phyloP scores from a whole-genome alignment of 2,113 vertebrate genomes.

The Calyptommatus sinebrachiatus region DNA sequence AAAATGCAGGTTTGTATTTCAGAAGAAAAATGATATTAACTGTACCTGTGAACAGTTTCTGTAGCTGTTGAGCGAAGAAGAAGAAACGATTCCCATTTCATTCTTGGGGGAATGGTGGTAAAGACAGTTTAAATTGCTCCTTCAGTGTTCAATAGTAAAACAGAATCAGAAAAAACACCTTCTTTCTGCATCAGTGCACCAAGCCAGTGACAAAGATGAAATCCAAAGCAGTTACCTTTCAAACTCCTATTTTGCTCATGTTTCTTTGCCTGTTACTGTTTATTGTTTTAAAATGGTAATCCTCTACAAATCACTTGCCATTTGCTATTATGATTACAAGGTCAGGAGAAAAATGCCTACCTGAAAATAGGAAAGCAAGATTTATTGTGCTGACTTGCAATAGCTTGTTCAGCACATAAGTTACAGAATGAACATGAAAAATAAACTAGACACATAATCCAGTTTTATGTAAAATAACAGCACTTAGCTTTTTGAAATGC shows the following conservation, averaged over 20 bases:
- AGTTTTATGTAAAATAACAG: constrained; percentile 45
- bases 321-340: constrained; percentile 30
- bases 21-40: background rate
- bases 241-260: background rate
- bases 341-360: constrained; percentile 45
- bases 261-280: background rate
- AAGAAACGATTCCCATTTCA: constrained; percentile 2
- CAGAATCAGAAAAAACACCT: background rate
- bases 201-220: background rate
- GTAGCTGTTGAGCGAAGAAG: background rate
- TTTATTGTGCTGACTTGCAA: constrained; percentile 41
- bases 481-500: constrained; percentile 62
- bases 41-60: background rate
- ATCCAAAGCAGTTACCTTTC: constrained; percentile 10
- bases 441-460: constrained; percentile 53
- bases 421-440: constrained; percentile 49
- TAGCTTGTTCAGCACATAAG: constrained; percentile 41
- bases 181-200: background rate
- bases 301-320: constrained; percentile 7
- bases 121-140: background rate
- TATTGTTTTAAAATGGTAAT: constrained; percentile 37
- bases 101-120: background rate
- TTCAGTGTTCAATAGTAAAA: background rate
- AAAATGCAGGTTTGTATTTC: background rate
- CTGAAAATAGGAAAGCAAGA: constrained; percentile 39